Evolutionary conservation across 1,140 invertebrate species (phyloP).

Genomic region (Trissolcus basalis): DNA sequence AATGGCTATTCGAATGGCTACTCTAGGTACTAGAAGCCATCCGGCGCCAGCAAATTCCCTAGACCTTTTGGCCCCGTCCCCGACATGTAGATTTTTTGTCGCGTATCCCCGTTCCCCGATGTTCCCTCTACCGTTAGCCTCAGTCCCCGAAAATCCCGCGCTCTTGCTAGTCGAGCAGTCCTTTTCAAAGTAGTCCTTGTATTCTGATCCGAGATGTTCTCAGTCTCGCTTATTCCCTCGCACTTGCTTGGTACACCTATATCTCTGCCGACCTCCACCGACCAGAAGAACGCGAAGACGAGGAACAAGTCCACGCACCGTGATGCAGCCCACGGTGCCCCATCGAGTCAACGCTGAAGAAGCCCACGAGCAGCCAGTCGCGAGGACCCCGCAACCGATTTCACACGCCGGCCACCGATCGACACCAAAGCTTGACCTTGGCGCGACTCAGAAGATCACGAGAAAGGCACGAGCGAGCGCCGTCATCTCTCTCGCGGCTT

Average conservation of each 20-base stretch:
- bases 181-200: conserved; percentile 53
- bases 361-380: conserved; percentile 11
- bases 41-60: conserved; percentile 61
- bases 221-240: conserved; percentile 59
- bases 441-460: conserved; percentile 45
- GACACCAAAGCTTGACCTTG: conserved; percentile 56
- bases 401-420: background rate
- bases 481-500: conserved; percentile 45
- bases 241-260: conserved; percentile 58
- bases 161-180: conserved; percentile 62
- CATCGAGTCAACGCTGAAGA: conserved; percentile 35
- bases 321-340: conserved; percentile 36
- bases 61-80: conserved; percentile 36
- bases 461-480: conserved; percentile 35
- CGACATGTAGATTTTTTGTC: conserved; percentile 59
- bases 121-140: conserved; percentile 7
- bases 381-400: conserved; percentile 18
- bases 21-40: conserved; percentile 76
- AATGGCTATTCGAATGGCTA: conserved; percentile 77
- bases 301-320: conserved; percentile 25
- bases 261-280: conserved; percentile 52
- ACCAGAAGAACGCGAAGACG: conserved; percentile 42
- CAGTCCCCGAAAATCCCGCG: conserved; percentile 47
- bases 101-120: conserved; percentile 17
- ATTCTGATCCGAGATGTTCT: conserved; percentile 52